phyloP scores from a whole-genome alignment of 2,888 invertebrate species.

The Trichogramma evanescens region DNA sequence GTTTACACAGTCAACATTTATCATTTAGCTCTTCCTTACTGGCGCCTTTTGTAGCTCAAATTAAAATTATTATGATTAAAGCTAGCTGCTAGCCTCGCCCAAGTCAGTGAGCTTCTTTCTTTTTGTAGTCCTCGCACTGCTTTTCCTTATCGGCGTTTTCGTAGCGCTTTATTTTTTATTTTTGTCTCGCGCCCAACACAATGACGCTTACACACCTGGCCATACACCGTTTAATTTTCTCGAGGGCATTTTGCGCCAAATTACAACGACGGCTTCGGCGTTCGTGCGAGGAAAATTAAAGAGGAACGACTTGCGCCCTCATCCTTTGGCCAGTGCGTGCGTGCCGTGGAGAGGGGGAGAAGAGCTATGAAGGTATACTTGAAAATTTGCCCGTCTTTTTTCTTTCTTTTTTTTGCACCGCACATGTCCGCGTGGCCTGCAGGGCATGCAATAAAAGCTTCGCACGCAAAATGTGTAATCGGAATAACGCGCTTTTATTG shows the following conservation, averaged over 20 bases:
- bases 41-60: slow-evolving; percentile 22
- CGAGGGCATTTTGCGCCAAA: slow-evolving; percentile 7
- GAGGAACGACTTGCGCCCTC: slow-evolving; percentile 1
- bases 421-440: no score
- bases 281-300: slow-evolving; percentile 16
- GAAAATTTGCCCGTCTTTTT: slow-evolving; percentile 4
- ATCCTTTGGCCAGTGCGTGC: neutral
- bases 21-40: neutral
- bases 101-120: slow-evolving; percentile 15
- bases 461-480: slow-evolving; percentile 13
- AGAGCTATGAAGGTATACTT: neutral
- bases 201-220: neutral
- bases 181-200: slow-evolving; percentile 2
- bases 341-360: no score
- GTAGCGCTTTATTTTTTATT: neutral
- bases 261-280: slow-evolving; percentile 6
- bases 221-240: slow-evolving; percentile 18
- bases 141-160: neutral
- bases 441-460: slow-evolving; percentile 10
- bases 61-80: slow-evolving; percentile 39
- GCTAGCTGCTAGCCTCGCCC: slow-evolving; percentile 14
- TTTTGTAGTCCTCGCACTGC: neutral
- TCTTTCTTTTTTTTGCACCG: neutral
- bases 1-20: no score
- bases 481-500: slow-evolving; percentile 10